A percentile compares a stretch with the other conserved stretches of the same genome.
These are phyloP conservation scores for Scrobipalpa costella DNA, from an alignment of 2,888 invertebrate genomes.

Conservation along the genomic window DNA sequence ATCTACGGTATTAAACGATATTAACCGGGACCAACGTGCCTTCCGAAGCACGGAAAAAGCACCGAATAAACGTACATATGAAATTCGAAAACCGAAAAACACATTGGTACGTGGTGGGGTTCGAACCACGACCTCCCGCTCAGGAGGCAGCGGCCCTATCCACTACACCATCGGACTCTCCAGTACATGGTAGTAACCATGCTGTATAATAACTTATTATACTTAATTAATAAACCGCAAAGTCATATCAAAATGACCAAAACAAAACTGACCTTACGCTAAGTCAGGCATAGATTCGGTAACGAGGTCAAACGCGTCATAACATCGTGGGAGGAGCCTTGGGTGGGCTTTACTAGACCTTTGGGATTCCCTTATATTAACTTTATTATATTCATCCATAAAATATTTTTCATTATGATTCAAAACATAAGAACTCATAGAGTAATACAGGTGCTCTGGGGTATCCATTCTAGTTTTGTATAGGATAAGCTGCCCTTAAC, in stretches of 20 bases:
- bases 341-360: conserved; percentile 14
- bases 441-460: no score
- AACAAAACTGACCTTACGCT: conserved; percentile 8
- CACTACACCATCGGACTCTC: no score
- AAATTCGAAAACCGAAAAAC: no score
- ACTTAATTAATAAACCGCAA: conserved; percentile 1
- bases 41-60: no score
- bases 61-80: no score
- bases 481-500: no score
- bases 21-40: no score
- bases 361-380: conserved; percentile 19
- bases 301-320: conserved; percentile 3
- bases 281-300: not conserved
- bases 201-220: not conserved
- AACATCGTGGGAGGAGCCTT: conserved; percentile 17
- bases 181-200: not conserved
- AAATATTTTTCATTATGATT: not conserved
- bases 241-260: conserved; percentile 11
- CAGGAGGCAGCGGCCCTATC: no score
- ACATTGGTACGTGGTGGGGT: no score
- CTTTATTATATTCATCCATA: not conserved
- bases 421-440: not conserved
- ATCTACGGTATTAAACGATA: no score
- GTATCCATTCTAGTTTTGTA: no score
- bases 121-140: no score